A percentile compares a stretch with the other conserved stretches of the same genome.
Conservation (phyloP, 2,113 vertebrate genomes). For the Hemiscyllium ocellatum region DNA sequence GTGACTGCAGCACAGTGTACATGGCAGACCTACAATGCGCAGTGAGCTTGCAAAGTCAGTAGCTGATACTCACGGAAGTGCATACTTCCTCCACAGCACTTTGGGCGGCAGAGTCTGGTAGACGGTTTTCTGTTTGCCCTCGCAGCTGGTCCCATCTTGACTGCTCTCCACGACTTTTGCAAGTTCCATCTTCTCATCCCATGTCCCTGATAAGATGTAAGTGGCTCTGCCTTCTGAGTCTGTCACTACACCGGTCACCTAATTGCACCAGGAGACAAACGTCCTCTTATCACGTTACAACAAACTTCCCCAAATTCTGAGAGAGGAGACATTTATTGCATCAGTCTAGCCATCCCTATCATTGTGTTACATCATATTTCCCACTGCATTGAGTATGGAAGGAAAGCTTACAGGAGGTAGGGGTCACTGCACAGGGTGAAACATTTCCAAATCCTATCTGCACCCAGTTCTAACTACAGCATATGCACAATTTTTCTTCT, state of each 20-base stretch:
- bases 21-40: not conserved
- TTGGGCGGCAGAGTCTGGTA: slow-evolving; percentile 89
- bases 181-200: slow-evolving; percentile 94
- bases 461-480: not conserved
- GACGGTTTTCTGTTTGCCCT: slow-evolving; percentile 90
- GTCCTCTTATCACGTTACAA: not conserved
- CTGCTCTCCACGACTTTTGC: slow-evolving; percentile 88
- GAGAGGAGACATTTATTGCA: not conserved
- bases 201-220: slow-evolving; percentile 89
- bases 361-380: not conserved
- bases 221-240: slow-evolving; percentile 74
- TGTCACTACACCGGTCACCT: slow-evolving; percentile 88
- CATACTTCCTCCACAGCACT: slow-evolving; percentile 91
- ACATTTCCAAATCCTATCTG: not conserved
- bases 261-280: slow-evolving; percentile 23
- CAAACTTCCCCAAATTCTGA: not conserved
- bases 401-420: not conserved
- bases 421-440: not conserved
- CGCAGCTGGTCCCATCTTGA: slow-evolving; percentile 63
- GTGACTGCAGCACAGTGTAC: not conserved
- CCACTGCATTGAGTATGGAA: not conserved
- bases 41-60: not conserved
- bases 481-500: not conserved
- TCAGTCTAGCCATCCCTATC: not conserved
- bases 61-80: slow-evolving; percentile 73